Conservation (phyloP, 2,888 invertebrate genomes). For the Campoplex capitator region DNA sequence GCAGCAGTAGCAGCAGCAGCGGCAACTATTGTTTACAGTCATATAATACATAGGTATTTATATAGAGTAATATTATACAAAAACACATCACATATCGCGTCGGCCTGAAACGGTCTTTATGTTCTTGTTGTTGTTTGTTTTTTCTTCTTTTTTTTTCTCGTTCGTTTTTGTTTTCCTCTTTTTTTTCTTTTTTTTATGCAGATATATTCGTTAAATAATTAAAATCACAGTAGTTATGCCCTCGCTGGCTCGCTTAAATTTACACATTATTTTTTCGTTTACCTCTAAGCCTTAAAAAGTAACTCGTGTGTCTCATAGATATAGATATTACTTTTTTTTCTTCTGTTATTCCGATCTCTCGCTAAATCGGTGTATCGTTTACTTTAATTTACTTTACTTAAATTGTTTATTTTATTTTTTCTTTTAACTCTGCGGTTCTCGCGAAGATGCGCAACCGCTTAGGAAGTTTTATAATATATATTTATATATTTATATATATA, state of each 20-base stretch:
- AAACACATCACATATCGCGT: slow-evolving; percentile 84
- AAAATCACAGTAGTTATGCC: slow-evolving; percentile 85
- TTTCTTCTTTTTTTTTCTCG: slow-evolving; percentile 70
- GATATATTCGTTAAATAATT: slow-evolving; percentile 84
- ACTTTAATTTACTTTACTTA: slow-evolving; percentile 14
- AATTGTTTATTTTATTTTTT: neutral
- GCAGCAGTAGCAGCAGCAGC: slow-evolving; percentile 76
- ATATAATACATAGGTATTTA: slow-evolving; percentile 85
- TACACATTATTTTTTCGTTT: slow-evolving; percentile 80
- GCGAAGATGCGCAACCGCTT: slow-evolving; percentile 52
- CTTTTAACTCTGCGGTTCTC: slow-evolving; percentile 38
- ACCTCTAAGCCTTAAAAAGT: slow-evolving; percentile 82
- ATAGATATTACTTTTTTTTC: slow-evolving; percentile 70
- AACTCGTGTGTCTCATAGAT: slow-evolving; percentile 79
- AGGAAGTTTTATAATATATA: slow-evolving; percentile 56
- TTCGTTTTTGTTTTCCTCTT: slow-evolving; percentile 65
- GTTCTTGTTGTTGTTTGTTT: slow-evolving; percentile 68
- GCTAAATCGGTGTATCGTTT: slow-evolving; percentile 41
- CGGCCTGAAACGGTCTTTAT: slow-evolving; percentile 79
- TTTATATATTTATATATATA: slow-evolving; percentile 48
- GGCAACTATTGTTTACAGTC: slow-evolving; percentile 82
- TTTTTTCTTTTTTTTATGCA: slow-evolving; percentile 72
- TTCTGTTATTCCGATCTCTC: slow-evolving; percentile 37
- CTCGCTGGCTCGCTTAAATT: slow-evolving; percentile 84
- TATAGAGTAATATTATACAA: slow-evolving; percentile 84